These are phyloP conservation scores for Amphimallon solstitiale DNA, from an alignment of 2,888 invertebrate species.

Conservation along the genomic window DNA sequence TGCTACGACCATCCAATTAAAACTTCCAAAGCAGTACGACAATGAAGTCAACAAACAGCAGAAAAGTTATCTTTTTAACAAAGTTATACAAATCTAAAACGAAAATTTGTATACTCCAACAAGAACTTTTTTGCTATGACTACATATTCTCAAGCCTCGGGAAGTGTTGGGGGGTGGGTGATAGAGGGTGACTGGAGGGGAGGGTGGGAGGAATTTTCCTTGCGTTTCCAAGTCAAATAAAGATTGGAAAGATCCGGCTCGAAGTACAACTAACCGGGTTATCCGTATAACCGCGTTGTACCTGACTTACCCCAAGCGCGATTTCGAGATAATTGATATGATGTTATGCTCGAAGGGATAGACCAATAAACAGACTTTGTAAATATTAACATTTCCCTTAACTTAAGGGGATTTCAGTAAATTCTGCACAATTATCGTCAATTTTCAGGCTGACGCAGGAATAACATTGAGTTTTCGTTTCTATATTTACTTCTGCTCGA, in stretches of 20 bases:
- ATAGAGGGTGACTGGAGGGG: too few species aligned
- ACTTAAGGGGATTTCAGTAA: constrained; percentile 26
- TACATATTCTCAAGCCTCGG: not conserved
- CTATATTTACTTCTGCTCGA: constrained; percentile 15
- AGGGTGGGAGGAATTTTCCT: constrained; percentile 6
- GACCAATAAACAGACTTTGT: constrained; percentile 23
- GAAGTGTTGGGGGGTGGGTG: too few species aligned
- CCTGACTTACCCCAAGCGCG: not conserved
- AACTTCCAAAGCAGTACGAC: too few species aligned
- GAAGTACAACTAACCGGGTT: constrained; percentile 30
- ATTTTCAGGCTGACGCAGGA: constrained; percentile 21
- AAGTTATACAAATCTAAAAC: not conserved
- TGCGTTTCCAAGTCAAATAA: constrained; percentile 15
- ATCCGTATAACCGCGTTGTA: not conserved
- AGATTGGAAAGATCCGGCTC: constrained; percentile 28
- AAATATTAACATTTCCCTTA: constrained; percentile 31
- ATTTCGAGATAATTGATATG: constrained; percentile 29
- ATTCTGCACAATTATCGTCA: constrained; percentile 26
- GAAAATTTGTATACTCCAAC: not conserved
- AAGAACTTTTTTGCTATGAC: not conserved
- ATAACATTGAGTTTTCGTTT: constrained; percentile 11
- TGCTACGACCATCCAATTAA: too few species aligned
- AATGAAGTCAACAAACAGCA: not conserved
- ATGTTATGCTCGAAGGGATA: constrained; percentile 8
- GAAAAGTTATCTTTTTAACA: not conserved